phyloP scores from a whole-genome alignment of 2,113 vertebrate genomes.

The Toxotes chatareus region DNA sequence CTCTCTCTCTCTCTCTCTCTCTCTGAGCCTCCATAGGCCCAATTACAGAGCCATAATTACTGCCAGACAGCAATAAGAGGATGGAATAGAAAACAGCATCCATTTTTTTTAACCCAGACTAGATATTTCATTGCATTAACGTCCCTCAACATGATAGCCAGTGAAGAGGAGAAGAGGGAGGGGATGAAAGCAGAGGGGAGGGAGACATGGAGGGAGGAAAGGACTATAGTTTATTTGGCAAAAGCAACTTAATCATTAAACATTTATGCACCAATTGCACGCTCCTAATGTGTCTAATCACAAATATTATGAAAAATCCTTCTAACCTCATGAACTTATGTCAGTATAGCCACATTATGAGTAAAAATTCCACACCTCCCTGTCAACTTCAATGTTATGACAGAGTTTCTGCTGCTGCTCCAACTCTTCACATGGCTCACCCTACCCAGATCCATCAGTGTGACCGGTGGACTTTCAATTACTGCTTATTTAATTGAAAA shows the following conservation, averaged over 20 bases:
- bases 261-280: constrained; percentile 10
- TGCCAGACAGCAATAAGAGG: constrained; percentile 66
- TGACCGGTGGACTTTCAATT: constrained; percentile 3
- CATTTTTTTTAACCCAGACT: constrained; percentile 47
- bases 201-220: constrained; percentile 1
- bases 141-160: constrained; percentile 41
- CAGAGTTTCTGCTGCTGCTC: constrained; percentile 1
- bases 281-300: neutral
- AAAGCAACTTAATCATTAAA: constrained; percentile 38
- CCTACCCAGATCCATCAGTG: neutral
- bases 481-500: neutral
- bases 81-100: constrained; percentile 60
- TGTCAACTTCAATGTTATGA: constrained; percentile 21
- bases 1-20: neutral
- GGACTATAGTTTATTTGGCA: constrained; percentile 38
- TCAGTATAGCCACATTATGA: neutral
- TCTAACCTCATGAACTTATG: neutral
- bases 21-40: constrained; percentile 66
- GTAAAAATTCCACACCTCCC: neutral
- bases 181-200: constrained; percentile 1
- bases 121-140: constrained; percentile 46
- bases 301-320: constrained; percentile 20
- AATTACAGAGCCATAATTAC: constrained; percentile 78
- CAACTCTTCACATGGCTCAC: neutral
- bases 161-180: neutral